phyloP scores from a whole-genome alignment of 2,113 vertebrate species.

The Anguilla rostrata region DNA sequence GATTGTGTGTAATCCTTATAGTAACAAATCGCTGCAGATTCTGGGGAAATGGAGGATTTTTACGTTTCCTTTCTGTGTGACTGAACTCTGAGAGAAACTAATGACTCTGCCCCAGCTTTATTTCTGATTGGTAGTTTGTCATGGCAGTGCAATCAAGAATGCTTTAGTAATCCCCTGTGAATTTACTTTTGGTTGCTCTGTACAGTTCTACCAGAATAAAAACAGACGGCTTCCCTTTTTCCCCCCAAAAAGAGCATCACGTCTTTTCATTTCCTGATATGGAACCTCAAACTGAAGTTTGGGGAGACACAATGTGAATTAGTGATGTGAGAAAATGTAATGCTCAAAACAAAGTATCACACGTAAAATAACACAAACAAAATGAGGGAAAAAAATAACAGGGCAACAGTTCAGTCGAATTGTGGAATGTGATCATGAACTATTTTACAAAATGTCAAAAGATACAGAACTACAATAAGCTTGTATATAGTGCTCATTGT shows the following conservation, averaged over 20 bases:
- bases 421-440: too few species aligned
- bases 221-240: neutral
- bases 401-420: too few species aligned
- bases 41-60: neutral
- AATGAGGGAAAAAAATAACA: too few species aligned
- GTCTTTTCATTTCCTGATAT: neutral
- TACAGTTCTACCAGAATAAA: neutral
- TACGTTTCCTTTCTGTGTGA: neutral
- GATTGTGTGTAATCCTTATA: too few species aligned
- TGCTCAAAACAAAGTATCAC: too few species aligned
- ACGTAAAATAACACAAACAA: too few species aligned
- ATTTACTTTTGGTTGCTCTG: neutral
- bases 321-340: too few species aligned
- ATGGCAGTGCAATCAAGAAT: neutral
- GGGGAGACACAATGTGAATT: too few species aligned
- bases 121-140: neutral
- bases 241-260: neutral
- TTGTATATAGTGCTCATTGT: too few species aligned
- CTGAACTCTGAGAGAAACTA: neutral
- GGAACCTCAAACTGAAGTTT: neutral
- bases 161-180: neutral
- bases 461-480: too few species aligned
- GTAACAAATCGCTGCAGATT: too few species aligned
- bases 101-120: neutral
- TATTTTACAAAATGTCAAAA: too few species aligned